Percentiles rank a stretch among this genome's conserved stretches.
These are phyloP conservation scores for Drosophila leontia DNA, from an alignment of 1,140 invertebrate genomes.

Conservation along the genomic window DNA sequence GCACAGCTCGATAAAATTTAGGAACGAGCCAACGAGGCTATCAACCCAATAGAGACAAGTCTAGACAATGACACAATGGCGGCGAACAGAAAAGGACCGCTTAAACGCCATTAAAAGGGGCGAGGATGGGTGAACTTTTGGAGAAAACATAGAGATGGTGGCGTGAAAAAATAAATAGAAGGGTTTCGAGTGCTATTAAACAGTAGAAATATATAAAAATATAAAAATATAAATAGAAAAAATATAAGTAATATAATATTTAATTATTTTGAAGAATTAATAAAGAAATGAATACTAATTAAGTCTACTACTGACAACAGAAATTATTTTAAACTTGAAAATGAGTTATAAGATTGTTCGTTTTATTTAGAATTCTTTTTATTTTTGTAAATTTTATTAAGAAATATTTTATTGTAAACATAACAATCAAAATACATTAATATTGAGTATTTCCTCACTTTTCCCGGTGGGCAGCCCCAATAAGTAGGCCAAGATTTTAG, in stretches of 20 bases:
- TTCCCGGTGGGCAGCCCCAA: not conserved
- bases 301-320: too few species aligned
- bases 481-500: not conserved
- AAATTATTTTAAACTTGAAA: too few species aligned
- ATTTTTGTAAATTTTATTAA: not conserved
- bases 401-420: not conserved
- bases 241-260: too few species aligned
- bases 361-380: not conserved
- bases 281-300: not conserved
- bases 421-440: not conserved
- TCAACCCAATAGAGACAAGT: constrained; percentile 51
- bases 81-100: constrained; percentile 54
- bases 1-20: not conserved
- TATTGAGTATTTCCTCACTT: not conserved
- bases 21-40: constrained; percentile 21
- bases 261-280: not conserved
- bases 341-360: too few species aligned
- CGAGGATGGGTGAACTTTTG: constrained; percentile 4
- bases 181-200: not conserved
- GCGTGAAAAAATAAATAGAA: constrained; percentile 2
- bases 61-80: constrained; percentile 76
- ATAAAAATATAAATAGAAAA: too few species aligned
- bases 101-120: constrained; percentile 38
- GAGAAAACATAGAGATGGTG: constrained; percentile 21
- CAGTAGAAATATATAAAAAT: not conserved